Evolutionary conservation across 2,113 vertebrate genomes (phyloP).

Genomic region (Semnornis frantzii): DNA sequence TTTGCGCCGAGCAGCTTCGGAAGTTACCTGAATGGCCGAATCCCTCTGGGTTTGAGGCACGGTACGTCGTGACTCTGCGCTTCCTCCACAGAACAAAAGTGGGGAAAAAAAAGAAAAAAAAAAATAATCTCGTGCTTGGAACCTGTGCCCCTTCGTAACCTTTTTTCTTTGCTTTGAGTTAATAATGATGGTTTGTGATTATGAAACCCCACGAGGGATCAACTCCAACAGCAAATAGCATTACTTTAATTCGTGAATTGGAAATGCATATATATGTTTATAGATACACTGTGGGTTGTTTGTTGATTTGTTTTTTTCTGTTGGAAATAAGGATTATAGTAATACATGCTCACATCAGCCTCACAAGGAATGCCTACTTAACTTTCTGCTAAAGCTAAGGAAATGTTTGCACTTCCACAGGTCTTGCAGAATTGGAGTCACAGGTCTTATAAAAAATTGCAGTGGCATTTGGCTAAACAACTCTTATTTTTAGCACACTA

Average conservation of each 20-base stretch:
- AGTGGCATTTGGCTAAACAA: slow-evolving; percentile 24
- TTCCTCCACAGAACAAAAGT: background rate
- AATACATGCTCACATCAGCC: background rate
- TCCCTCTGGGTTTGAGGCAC: rapidly evolving
- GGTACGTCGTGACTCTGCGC: background rate
- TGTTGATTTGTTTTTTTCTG: background rate
- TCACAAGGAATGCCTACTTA: background rate
- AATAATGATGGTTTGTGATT: slow-evolving; percentile 35
- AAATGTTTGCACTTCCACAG: background rate
- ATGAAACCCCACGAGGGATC: background rate
- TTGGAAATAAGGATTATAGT: background rate
- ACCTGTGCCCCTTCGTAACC: slow-evolving; percentile 42
- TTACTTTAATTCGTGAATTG: background rate
- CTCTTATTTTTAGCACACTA: slow-evolving; percentile 44
- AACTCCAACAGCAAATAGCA: background rate
- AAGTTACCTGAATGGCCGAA: background rate
- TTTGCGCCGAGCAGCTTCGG: background rate
- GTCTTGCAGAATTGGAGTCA: slow-evolving; percentile 34
- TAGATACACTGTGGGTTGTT: background rate
- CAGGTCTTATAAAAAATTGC: slow-evolving; percentile 43
- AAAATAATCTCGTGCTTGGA: background rate
- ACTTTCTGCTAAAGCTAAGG: background rate
- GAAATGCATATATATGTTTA: background rate
- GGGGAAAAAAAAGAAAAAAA: no score
- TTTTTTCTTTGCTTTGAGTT: slow-evolving; percentile 24